These are phyloP conservation scores for Hybos culiciformis DNA, from an alignment of 2,888 invertebrate species.

Conservation along the genomic window DNA sequence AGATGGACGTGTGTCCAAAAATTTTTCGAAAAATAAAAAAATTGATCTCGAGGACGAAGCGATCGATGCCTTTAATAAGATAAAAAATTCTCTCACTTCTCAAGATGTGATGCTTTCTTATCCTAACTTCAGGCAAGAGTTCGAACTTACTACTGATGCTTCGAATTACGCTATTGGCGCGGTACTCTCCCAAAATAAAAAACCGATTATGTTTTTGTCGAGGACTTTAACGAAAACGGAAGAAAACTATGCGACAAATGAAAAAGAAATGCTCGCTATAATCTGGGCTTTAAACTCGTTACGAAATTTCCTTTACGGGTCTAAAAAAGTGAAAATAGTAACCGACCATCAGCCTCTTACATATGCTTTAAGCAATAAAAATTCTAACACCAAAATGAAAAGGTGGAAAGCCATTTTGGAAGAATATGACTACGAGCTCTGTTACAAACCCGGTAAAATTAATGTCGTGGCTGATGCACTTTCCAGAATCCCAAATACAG, in stretches of 20 bases:
- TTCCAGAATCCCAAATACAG: neutral
- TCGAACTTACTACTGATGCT: slow-evolving; percentile 5
- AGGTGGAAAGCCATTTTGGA: slow-evolving; percentile 9
- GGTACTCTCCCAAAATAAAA: slow-evolving; percentile 1
- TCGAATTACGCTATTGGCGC: slow-evolving; percentile 5
- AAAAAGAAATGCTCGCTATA: slow-evolving; percentile 5
- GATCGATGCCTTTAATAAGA: slow-evolving; percentile 6
- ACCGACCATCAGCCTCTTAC: slow-evolving; percentile 6
- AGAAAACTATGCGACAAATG: slow-evolving; percentile 2
- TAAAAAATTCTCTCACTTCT: slow-evolving; percentile 7
- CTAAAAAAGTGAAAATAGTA: slow-evolving; percentile 1
- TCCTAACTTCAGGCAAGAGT: slow-evolving; percentile 4
- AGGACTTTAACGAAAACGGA: neutral
- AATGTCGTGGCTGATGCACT: slow-evolving; percentile 8
- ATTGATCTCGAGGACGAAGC: slow-evolving; percentile 1
- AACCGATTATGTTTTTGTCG: slow-evolving; percentile 3
- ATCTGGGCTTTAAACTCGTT: slow-evolving; percentile 5
- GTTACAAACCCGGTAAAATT: neutral
- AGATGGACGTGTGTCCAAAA: slow-evolving; percentile 3
- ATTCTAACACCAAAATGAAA: slow-evolving; percentile 2
- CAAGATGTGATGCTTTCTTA: slow-evolving; percentile 6
- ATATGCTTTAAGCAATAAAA: slow-evolving; percentile 1
- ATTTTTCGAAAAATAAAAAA: slow-evolving; percentile 5
- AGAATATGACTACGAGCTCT: slow-evolving; percentile 6
- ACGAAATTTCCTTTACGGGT: neutral